Evolutionary conservation across 2,113 vertebrate genomes (phyloP), one percentile per base, ranked within the genome.

Genomic region (Ranitomeya imitator): DNA sequence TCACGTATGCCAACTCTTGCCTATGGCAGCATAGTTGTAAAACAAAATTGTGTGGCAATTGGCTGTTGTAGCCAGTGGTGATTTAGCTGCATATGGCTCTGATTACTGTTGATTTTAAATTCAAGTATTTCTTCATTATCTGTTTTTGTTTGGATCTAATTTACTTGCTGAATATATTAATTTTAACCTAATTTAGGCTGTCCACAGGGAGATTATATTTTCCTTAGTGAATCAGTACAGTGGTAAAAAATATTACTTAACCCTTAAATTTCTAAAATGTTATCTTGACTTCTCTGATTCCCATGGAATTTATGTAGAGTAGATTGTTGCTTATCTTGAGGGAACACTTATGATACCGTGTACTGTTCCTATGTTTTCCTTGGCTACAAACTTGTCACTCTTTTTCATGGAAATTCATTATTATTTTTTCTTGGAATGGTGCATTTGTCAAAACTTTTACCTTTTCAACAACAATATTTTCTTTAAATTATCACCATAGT

Each of bases 271-370:
- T 74, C 2, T 74, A 45, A 76, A 76, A 51, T 76, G 51, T 45
- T 51, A 19, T 76, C 45, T 11, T 76, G 73, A 76, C 45, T 18
- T 21, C n/a, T 61, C 26, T 16, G n/a, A 79, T 59, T 82, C 55
- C 26, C 26, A 82, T 65, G 59, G 37, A 63, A 11, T 81, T 61
- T 81, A 51, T 51, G 60, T 63, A 51, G 59, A 63, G 80, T 19
- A 63, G 80, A 82, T n/a, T 63, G 59, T 82, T 63, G 55, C 31
- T 69, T 71, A 84, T 71, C 82, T 82, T 82, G 10, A 45, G 60
- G 31, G 59, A 82, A 51, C 60, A 82, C 18, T 61, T 45, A 60
- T 65, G 59, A 81, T 81, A 1, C 57, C 61, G 79, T n/a, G 59
- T 37, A 61, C 57, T 61, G 31, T 16, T 45, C 79, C 4, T 81